These are phyloP conservation scores for Cephus nigrinus DNA, from an alignment of 2,888 invertebrate genomes.

Conservation along the genomic window DNA sequence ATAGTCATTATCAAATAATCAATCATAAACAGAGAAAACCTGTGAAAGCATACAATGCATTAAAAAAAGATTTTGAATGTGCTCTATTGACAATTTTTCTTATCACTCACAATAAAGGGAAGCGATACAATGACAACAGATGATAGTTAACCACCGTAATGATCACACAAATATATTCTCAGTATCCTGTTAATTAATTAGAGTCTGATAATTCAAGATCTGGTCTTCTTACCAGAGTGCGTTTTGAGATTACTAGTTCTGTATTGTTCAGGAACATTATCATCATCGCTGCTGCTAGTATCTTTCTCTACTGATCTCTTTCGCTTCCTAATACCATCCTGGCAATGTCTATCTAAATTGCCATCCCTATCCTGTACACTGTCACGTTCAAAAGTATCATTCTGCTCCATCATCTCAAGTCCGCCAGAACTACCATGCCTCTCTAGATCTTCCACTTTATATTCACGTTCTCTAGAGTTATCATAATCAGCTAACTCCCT, in stretches of 20 bases:
- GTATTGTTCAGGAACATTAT: constrained; percentile 40
- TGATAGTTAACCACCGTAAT: not conserved
- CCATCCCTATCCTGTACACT: not conserved
- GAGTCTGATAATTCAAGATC: not conserved
- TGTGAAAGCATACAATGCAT: not conserved
- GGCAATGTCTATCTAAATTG: not conserved
- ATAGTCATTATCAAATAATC: not conserved
- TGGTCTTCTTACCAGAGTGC: constrained; percentile 25
- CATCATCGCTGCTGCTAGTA: constrained; percentile 31
- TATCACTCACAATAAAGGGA: not conserved
- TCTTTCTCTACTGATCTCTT: constrained; percentile 13
- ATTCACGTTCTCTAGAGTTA: not conserved
- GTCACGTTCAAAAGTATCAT: not conserved
- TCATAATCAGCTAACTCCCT: constrained; percentile 1
- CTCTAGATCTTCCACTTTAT: not conserved
- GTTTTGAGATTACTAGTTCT: constrained; percentile 31
- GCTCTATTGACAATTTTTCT: not conserved
- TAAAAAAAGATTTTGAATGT: not conserved
- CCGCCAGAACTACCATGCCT: not conserved
- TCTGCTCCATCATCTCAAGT: not conserved
- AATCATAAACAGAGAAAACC: not conserved
- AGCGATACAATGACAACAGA: not conserved
- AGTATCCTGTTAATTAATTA: not conserved
- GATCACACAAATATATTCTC: not conserved
- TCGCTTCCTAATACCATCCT: constrained; percentile 10